Base-by-base conservation (phyloP, 2,113 vertebrate genomes). In the Scartelaos histophorus region DNA sequence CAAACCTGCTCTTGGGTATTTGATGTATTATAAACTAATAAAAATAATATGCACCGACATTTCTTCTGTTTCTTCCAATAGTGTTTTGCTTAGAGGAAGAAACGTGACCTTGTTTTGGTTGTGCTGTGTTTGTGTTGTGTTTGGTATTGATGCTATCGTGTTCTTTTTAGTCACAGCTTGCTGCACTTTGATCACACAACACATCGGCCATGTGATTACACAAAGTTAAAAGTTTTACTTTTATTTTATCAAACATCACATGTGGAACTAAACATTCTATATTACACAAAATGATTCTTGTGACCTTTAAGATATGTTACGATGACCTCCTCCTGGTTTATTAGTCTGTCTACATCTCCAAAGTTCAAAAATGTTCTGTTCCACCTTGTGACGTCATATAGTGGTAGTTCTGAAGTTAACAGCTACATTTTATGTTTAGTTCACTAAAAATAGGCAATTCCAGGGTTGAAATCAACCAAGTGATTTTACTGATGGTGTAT, bases 151-250 rank as follows among this genome's bases (percentile, higher is more conserved):
- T 65, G 6, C 54, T 57, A 77, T 89, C 80, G 67, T 45, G 65
- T 73, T 76, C 73, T 78, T 75, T 51, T 78, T 70, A 29, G 80
- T 87, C 78, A 89, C 80, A 71, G 79, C 73, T 71, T 60, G 13
- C 74, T 87, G 83, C 80, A 70, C 16, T 88, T 79, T 73, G 78
- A 72, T 89, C 87, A 87, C 82, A 90, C 82, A 74, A 81, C 86
- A 29, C 84, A 24, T 34, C 29, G 17, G 0, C 13, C 66, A n/a
- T 3, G 3, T 43, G 34, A 64, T 64, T 38, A 64, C 60, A 19
- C 34, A 53, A 53, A 53, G 51, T 5, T 1, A 35, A 62, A 34
- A 56, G 3, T 12, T 56, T 11, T 22, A 3, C 2, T 10, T 56
- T 56, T 56, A 34, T 49, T 49, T 5, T 5, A 43, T 43, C 38